These are phyloP conservation scores for Rhyacophila evoluta DNA, from an alignment of 2,888 invertebrate species.

Conservation along the genomic window DNA sequence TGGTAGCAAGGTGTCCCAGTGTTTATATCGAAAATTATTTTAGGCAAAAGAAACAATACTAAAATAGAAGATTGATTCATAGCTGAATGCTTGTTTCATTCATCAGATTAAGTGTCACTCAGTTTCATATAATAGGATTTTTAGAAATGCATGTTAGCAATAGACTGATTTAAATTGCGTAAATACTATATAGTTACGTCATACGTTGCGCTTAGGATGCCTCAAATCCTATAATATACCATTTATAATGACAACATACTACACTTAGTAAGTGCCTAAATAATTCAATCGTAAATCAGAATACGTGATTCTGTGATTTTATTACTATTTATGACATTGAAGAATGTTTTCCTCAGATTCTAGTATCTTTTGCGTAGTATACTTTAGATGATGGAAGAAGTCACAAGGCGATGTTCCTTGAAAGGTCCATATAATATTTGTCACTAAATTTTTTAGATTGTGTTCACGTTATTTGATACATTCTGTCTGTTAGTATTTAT, in stretches of 20 bases:
- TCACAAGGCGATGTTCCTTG: neutral
- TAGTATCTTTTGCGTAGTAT: neutral
- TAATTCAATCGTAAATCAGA: neutral
- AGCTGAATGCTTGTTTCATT: too few species aligned
- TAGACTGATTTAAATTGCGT: too few species aligned
- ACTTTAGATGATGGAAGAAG: neutral
- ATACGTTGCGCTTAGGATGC: too few species aligned
- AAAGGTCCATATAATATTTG: neutral
- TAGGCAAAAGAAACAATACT: too few species aligned
- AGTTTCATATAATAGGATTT: too few species aligned
- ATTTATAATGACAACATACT: neutral
- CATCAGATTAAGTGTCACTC: too few species aligned
- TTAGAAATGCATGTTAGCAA: too few species aligned
- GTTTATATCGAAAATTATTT: too few species aligned
- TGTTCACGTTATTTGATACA: neutral
- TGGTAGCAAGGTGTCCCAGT: too few species aligned
- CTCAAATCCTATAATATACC: neutral
- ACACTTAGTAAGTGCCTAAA: conserved; percentile 3
- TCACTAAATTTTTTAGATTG: neutral
- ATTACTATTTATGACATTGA: neutral
- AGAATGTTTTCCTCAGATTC: neutral
- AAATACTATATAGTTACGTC: too few species aligned
- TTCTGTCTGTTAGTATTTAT: neutral
- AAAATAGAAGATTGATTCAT: too few species aligned
- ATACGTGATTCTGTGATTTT: neutral